Evolutionary conservation across 2,888 invertebrate species (phyloP).

Genomic region (Thymelicus sylvestris): DNA sequence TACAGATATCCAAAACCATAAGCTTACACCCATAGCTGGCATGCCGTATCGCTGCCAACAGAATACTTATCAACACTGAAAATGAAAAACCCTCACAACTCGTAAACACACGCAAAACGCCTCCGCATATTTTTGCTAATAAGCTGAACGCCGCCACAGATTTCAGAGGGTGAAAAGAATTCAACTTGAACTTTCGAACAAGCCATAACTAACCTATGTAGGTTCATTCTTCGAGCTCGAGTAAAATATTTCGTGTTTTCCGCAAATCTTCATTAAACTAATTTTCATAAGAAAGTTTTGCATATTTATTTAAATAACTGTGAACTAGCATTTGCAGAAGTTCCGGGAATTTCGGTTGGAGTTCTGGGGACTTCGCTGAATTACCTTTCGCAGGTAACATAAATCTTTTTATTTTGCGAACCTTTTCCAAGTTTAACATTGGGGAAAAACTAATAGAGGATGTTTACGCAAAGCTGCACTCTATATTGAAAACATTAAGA

Average conservation of each 20-base stretch:
- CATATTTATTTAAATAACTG: slow-evolving; percentile 48
- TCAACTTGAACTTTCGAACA: slow-evolving; percentile 32
- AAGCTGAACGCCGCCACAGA: slow-evolving; percentile 32
- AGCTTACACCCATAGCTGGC: background rate
- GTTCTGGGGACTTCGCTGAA: slow-evolving; percentile 46
- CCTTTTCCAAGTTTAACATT: slow-evolving; percentile 20
- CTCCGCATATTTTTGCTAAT: slow-evolving; percentile 41
- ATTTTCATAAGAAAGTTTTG: slow-evolving; percentile 44
- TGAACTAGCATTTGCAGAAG: slow-evolving; percentile 47
- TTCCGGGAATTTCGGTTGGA: slow-evolving; percentile 45
- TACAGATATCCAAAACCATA: background rate
- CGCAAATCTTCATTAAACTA: slow-evolving; percentile 40
- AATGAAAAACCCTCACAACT: background rate
- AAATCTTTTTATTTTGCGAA: slow-evolving; percentile 43
- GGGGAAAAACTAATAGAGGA: slow-evolving; percentile 23
- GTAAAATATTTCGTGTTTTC: slow-evolving; percentile 37
- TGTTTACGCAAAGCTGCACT: slow-evolving; percentile 14
- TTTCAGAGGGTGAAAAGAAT: slow-evolving; percentile 31
- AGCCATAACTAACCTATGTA: slow-evolving; percentile 25
- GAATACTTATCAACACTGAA: background rate
- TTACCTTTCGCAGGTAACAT: slow-evolving; percentile 48
- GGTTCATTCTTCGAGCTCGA: slow-evolving; percentile 32
- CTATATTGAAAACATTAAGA: slow-evolving; percentile 8
- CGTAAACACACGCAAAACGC: slow-evolving; percentile 25
- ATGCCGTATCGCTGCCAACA: background rate